phyloP scores from a whole-genome alignment of 1,140 invertebrate species.

The Heliconius congener region DNA sequence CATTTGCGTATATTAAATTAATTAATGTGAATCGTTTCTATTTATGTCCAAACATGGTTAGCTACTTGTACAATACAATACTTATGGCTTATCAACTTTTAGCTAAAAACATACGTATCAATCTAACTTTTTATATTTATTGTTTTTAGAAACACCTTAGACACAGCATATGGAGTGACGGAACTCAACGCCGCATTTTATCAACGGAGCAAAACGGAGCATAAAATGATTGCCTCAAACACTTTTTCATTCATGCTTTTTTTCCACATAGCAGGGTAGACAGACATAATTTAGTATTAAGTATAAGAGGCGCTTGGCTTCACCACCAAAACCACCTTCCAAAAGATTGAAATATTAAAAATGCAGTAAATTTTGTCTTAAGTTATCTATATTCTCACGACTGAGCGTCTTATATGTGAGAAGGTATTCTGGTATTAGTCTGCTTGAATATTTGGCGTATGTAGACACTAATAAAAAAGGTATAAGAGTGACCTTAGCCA shows the following conservation, averaged over 20 bases:
- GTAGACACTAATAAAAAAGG: conserved; percentile 27
- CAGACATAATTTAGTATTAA: no score
- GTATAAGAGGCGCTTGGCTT: no score
- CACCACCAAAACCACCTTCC: background rate
- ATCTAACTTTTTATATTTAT: no score
- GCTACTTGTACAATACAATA: background rate
- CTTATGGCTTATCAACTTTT: background rate
- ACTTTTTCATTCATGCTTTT: no score
- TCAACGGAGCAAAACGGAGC: no score
- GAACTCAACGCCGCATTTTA: background rate
- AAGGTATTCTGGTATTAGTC: background rate
- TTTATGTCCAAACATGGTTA: background rate
- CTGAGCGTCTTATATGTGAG: background rate
- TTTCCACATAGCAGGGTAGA: no score
- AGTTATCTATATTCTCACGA: background rate
- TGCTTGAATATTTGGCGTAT: conserved; percentile 14
- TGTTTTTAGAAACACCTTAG: background rate
- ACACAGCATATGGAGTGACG: background rate
- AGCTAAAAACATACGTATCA: no score
- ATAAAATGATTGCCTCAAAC: no score
- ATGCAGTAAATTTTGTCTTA: background rate
- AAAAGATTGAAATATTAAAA: background rate
- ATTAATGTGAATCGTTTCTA: background rate
- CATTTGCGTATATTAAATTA: background rate
- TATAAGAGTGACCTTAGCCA: conserved; percentile 33